Evolutionary conservation across 2,797 vertebrate genomes (phyloP).

Genomic region (Molossus alvarezi): DNA sequence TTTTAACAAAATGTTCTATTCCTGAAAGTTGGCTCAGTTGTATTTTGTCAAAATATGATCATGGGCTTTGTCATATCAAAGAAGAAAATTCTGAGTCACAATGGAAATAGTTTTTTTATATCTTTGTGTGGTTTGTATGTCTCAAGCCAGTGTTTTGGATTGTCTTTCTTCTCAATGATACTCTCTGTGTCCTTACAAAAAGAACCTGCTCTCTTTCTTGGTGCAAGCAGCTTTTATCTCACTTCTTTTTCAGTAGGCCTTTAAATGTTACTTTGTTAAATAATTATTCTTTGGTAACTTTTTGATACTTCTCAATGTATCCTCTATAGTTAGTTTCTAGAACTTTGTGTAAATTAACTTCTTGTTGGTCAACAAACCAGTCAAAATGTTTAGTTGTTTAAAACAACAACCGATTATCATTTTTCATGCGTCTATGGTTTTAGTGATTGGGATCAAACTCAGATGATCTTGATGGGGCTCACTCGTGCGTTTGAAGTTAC

Average conservation of each 20-base stretch:
- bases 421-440: not conserved
- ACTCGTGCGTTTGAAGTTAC: fast-evolving
- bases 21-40: not conserved
- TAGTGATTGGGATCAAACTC: not conserved
- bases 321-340: not conserved
- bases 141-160: not conserved
- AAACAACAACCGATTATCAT: not conserved
- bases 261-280: not conserved
- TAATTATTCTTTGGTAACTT: not conserved
- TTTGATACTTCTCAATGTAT: not conserved
- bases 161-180: not conserved
- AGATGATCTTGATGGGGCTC: not conserved
- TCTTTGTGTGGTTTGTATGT: not conserved
- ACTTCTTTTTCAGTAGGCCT: not conserved
- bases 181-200: not conserved
- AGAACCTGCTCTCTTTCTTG: not conserved
- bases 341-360: not conserved
- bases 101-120: not conserved
- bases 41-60: not conserved
- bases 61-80: not conserved
- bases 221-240: conserved; percentile 33
- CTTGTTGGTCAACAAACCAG: not conserved
- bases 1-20: conserved; percentile 7
- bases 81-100: not conserved
- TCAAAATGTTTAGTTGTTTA: not conserved